Evolutionary conservation across 2,113 vertebrate genomes (phyloP).

Genomic region (Mola mola): DNA sequence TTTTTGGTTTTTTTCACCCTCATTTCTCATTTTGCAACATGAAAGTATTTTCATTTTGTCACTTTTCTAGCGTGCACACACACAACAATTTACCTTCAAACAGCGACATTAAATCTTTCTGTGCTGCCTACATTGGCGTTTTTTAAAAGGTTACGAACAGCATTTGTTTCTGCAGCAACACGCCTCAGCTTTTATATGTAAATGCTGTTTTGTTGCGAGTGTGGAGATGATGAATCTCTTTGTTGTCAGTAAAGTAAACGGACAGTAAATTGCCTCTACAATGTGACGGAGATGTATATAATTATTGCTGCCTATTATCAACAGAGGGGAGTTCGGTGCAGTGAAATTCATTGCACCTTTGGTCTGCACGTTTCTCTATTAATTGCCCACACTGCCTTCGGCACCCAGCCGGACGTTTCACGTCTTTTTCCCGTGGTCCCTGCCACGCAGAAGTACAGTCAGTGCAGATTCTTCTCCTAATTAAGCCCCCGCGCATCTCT

Average conservation of each 20-base stretch:
- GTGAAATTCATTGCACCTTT: too few species aligned
- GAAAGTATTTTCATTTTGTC: neutral
- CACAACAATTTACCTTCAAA: too few species aligned
- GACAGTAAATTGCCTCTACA: slow-evolving; percentile 27
- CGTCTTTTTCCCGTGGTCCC: slow-evolving; percentile 48
- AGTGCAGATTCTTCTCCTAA: slow-evolving; percentile 56
- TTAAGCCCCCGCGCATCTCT: slow-evolving; percentile 56
- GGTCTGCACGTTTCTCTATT: too few species aligned
- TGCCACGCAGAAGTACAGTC: slow-evolving; percentile 43
- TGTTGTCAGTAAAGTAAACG: slow-evolving; percentile 26
- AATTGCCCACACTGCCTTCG: slow-evolving; percentile 48
- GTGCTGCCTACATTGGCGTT: too few species aligned
- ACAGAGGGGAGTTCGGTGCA: slow-evolving; percentile 21
- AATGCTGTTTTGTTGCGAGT: slow-evolving; percentile 20
- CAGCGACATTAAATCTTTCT: too few species aligned
- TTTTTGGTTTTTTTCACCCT: too few species aligned
- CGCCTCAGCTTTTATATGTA: slow-evolving; percentile 6
- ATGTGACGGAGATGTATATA: slow-evolving; percentile 46
- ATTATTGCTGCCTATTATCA: slow-evolving; percentile 59
- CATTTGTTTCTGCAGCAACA: slow-evolving; percentile 12
- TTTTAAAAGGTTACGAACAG: too few species aligned
- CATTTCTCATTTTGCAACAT: neutral
- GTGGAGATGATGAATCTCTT: slow-evolving; percentile 16
- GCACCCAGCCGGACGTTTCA: slow-evolving; percentile 55
- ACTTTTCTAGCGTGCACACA: too few species aligned